Conservation (phyloP, 2,888 invertebrate genomes). For the Drosophila percnosoma region DNA sequence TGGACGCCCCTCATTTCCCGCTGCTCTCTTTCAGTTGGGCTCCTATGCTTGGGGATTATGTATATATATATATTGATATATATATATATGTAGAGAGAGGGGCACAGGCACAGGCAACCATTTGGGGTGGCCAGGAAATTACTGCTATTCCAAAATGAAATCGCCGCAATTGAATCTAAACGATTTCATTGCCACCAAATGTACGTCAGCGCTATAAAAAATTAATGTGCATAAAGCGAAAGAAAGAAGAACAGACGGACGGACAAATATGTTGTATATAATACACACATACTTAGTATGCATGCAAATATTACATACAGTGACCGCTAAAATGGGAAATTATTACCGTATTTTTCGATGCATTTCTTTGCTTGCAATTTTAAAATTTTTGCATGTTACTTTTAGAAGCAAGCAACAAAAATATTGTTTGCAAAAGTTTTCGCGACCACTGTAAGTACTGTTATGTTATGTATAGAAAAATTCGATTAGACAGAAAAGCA, state of each 20-base stretch:
- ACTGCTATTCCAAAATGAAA: slow-evolving; percentile 76
- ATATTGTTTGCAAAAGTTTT: neutral
- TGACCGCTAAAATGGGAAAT: neutral
- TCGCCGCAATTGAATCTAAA: slow-evolving; percentile 77
- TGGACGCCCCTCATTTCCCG: slow-evolving; percentile 4
- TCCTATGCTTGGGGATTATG: slow-evolving; percentile 36
- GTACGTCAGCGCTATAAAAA: slow-evolving; percentile 62
- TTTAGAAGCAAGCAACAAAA: neutral
- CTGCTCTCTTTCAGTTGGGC: slow-evolving; percentile 12
- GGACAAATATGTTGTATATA: slow-evolving; percentile 26
- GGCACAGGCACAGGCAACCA: slow-evolving; percentile 12
- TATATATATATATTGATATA: slow-evolving; percentile 11
- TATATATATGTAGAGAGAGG: slow-evolving; percentile 5
- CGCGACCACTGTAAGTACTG: slow-evolving; percentile 2
- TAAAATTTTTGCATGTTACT: neutral
- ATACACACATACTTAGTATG: slow-evolving; percentile 19
- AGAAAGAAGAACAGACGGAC: slow-evolving; percentile 17
- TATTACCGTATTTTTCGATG: neutral
- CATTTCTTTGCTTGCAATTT: neutral
- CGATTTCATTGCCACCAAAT: slow-evolving; percentile 76
- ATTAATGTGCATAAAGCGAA: slow-evolving; percentile 40
- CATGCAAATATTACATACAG: slow-evolving; percentile 15
- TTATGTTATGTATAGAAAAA: slow-evolving; percentile 8
- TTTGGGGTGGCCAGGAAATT: slow-evolving; percentile 72
- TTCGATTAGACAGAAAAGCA: slow-evolving; percentile 15